A percentile compares a stretch with the other conserved stretches of the same genome.
Evolutionary conservation across 2,888 invertebrate species (phyloP).

Genomic region (Limnephilus lunatus): DNA sequence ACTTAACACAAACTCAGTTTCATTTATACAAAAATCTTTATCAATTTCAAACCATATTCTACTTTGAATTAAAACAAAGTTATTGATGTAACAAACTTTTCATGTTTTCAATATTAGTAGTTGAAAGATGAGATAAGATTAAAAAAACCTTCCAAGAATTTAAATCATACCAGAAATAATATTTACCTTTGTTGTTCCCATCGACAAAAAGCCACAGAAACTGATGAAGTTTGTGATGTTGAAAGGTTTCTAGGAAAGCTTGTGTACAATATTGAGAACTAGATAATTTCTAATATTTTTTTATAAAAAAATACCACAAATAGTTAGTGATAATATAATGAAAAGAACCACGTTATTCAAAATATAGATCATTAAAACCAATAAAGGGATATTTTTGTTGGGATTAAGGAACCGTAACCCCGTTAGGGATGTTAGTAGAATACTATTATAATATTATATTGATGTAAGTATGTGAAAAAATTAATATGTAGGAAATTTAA

Average conservation of each 20-base stretch:
- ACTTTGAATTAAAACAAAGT: too few relatives aligned
- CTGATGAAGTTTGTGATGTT: background rate
- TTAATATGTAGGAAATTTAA: too few relatives aligned
- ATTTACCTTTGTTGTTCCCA: background rate
- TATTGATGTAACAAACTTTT: too few relatives aligned
- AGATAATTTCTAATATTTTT: too few relatives aligned
- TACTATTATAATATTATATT: too few relatives aligned
- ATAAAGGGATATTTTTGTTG: too few relatives aligned
- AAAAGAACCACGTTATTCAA: too few relatives aligned
- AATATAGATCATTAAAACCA: too few relatives aligned
- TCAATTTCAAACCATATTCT: background rate
- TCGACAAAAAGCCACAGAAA: background rate
- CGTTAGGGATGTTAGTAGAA: too few relatives aligned
- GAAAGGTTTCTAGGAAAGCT: background rate
- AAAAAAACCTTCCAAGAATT: background rate
- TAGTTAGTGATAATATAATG: too few relatives aligned
- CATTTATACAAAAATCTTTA: background rate
- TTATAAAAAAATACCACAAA: background rate
- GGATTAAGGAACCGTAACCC: too few relatives aligned
- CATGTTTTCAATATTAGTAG: background rate
- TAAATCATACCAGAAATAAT: background rate
- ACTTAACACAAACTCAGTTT: background rate
- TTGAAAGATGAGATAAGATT: background rate
- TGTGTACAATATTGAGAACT: background rate
- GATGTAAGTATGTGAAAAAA: too few relatives aligned